Evolutionary conservation across 2,113 vertebrate species (phyloP).

Genomic region (Callipepla squamata): DNA sequence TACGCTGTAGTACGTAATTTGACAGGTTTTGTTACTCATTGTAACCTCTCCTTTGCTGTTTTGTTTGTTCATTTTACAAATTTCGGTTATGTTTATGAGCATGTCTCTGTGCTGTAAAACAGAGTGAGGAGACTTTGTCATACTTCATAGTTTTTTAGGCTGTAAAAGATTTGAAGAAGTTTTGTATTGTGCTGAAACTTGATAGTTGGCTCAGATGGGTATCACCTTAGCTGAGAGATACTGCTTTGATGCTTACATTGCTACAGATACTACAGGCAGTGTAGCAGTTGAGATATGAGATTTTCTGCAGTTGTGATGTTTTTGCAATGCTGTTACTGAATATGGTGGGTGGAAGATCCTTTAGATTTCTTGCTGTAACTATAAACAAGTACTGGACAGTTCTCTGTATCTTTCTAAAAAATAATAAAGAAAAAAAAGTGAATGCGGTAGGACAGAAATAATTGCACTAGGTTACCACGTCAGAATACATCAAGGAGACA

Average conservation of each 20-base stretch:
- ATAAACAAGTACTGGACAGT: not conserved
- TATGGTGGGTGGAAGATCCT: not conserved
- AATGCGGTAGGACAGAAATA: not conserved
- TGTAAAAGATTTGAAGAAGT: not conserved
- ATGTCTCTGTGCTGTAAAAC: not conserved
- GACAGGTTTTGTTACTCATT: not conserved
- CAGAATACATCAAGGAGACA: not conserved
- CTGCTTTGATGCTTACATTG: not conserved
- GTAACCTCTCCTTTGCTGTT: not conserved
- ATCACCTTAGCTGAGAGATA: not conserved
- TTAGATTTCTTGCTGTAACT: not conserved
- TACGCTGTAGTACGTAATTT: not conserved
- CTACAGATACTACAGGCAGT: not conserved
- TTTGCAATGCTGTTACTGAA: not conserved
- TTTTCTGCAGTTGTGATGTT: not conserved
- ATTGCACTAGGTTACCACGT: not conserved
- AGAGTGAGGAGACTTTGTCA: not conserved
- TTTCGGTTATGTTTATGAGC: not conserved
- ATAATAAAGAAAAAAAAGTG: not conserved
- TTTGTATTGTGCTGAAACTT: not conserved
- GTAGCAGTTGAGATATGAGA: not conserved
- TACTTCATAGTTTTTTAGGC: not conserved
- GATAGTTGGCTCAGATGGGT: not conserved
- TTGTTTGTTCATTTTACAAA: not conserved
- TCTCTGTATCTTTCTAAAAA: not conserved